Conservation (phyloP, 2,888 invertebrate genomes). For the Argyresthia albistria region DNA sequence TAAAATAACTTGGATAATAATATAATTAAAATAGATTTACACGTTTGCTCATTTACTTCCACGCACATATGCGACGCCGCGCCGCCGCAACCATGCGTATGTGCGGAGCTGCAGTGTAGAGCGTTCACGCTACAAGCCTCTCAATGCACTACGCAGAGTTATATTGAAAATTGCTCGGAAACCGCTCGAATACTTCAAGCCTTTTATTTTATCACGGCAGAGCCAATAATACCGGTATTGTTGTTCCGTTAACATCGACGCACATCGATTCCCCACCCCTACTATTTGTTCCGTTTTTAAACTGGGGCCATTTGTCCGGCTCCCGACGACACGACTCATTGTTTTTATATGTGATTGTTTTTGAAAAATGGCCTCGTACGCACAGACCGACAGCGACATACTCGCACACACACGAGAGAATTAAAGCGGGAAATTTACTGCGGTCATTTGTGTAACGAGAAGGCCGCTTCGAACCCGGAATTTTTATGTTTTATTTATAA, state of each 20-base stretch:
- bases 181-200: conserved; percentile 19
- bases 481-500: conserved; percentile 23
- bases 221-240: conserved; percentile 1
- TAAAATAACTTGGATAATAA: too few relatives aligned
- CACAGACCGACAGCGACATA: not conserved
- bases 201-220: conserved; percentile 13
- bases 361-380: conserved; percentile 39
- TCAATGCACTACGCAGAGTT: conserved; percentile 5
- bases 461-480: conserved; percentile 17
- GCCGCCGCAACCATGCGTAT: too few relatives aligned
- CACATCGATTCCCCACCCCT: conserved; percentile 1
- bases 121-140: too few relatives aligned
- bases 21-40: too few relatives aligned
- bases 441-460: conserved; percentile 25
- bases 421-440: conserved; percentile 44
- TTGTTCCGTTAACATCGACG: not conserved
- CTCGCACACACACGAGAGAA: conserved; percentile 21
- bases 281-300: conserved; percentile 14
- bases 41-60: too few relatives aligned
- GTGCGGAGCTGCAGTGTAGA: too few relatives aligned
- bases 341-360: conserved; percentile 48
- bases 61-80: too few relatives aligned
- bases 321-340: conserved; percentile 40
- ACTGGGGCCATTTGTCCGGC: conserved; percentile 23
- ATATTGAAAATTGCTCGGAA: conserved; percentile 12